phyloP scores from a whole-genome alignment of 2,888 invertebrate genomes.

The Ornithoptera alexandrae region DNA sequence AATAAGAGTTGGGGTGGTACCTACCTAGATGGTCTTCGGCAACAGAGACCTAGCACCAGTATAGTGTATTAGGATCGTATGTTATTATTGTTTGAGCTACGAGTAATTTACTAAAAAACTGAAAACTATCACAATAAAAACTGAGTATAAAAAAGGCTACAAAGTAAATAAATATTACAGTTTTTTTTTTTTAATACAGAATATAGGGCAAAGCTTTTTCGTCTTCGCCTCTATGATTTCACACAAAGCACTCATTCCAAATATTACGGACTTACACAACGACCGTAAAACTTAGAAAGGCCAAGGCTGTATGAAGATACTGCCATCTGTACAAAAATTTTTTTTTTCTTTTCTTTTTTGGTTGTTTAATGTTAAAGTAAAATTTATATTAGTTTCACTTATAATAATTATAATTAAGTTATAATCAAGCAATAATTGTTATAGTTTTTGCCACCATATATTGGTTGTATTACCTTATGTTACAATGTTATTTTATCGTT shows the following conservation, averaged over 20 bases:
- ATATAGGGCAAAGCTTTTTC: constrained; percentile 19
- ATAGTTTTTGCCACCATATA: no score
- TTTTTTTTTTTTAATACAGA: constrained; percentile 15
- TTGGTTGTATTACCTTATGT: no score
- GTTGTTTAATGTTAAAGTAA: background rate
- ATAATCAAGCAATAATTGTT: no score
- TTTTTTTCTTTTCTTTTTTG: background rate
- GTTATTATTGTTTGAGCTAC: no score
- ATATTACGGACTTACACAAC: constrained; percentile 26
- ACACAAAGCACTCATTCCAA: constrained; percentile 25
- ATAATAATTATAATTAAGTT: background rate
- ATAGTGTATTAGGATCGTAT: no score
- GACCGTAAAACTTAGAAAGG: constrained; percentile 24
- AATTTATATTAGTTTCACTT: background rate
- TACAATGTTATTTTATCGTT: no score
- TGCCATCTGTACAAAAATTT: constrained; percentile 3
- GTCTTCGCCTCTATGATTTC: constrained; percentile 12
- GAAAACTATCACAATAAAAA: background rate
- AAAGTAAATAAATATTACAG: background rate
- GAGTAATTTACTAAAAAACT: no score
- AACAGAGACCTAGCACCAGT: no score
- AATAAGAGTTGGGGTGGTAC: no score
- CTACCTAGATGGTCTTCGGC: no score
- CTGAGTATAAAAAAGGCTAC: background rate
- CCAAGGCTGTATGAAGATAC: constrained; percentile 14